phyloP scores from a whole-genome alignment of 2,888 invertebrate species.

The Tiliacea citrago region DNA sequence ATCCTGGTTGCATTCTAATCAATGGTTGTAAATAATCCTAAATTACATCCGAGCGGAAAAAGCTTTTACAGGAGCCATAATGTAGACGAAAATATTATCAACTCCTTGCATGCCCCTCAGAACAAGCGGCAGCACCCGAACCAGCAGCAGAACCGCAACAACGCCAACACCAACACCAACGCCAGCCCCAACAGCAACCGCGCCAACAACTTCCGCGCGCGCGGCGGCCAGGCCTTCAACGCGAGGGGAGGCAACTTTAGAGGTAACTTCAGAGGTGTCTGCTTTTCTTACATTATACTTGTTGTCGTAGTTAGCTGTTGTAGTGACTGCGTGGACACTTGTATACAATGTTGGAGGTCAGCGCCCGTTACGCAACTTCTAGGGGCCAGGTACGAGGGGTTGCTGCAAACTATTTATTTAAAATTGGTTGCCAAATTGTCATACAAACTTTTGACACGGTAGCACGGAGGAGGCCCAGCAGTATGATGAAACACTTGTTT shows the following conservation, averaged over 20 bases:
- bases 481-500: background rate
- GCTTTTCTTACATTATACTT: conserved; percentile 38
- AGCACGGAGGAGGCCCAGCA: background rate
- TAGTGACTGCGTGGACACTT: conserved; percentile 33
- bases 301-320: conserved; percentile 41
- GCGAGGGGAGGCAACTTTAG: conserved; percentile 84
- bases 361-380: conserved; percentile 1
- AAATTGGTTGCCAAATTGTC: background rate
- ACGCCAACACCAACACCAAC: conserved; percentile 70
- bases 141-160: conserved; percentile 81
- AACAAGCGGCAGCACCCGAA: conserved; percentile 86
- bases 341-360: conserved; percentile 15
- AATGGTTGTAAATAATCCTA: too few relatives aligned
- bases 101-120: conserved; percentile 62
- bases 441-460: background rate
- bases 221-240: conserved; percentile 78
- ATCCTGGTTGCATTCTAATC: background rate
- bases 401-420: background rate
- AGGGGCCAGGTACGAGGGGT: background rate
- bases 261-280: conserved; percentile 72
- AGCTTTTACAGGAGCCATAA: background rate
- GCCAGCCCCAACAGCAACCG: conserved; percentile 68
- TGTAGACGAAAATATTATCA: background rate
- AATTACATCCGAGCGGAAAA: background rate
- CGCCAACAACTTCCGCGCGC: conserved; percentile 79